These are phyloP conservation scores for Lasioglossum zephyrum DNA, from an alignment of 2,888 invertebrate species.

Conservation along the genomic window DNA sequence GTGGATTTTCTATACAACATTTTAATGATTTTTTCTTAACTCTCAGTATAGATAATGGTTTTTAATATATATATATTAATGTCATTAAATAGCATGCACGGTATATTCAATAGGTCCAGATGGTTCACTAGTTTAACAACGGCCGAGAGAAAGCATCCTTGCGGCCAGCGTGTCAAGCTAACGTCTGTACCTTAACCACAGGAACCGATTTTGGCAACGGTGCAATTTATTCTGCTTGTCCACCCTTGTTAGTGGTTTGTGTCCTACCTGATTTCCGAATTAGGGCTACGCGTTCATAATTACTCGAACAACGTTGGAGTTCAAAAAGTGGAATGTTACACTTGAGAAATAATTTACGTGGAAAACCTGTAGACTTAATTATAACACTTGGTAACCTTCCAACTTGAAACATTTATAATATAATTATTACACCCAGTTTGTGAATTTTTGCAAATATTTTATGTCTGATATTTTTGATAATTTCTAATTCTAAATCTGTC, in stretches of 20 bases:
- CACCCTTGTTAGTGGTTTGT: background rate
- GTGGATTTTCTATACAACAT: background rate
- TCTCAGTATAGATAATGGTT: background rate
- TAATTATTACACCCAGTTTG: no score
- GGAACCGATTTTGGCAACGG: conserved; percentile 7
- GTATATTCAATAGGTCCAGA: background rate
- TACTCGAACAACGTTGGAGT: background rate
- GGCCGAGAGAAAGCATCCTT: background rate
- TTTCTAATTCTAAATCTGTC: no score
- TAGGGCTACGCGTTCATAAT: background rate
- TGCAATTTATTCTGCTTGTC: conserved; percentile 6
- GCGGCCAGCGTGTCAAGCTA: background rate
- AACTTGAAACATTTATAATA: background rate
- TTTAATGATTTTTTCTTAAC: background rate
- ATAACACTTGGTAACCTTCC: background rate
- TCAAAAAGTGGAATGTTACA: background rate
- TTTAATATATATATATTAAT: background rate
- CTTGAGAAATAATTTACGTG: no score
- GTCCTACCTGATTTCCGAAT: background rate
- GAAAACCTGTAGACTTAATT: background rate
- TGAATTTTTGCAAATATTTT: background rate
- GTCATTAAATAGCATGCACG: background rate
- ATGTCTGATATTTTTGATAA: background rate
- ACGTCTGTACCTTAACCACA: conserved; percentile 4
- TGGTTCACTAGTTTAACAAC: background rate